Evolutionary conservation across 2,113 vertebrate genomes (phyloP).

Genomic region (Platichthys stellatus): DNA sequence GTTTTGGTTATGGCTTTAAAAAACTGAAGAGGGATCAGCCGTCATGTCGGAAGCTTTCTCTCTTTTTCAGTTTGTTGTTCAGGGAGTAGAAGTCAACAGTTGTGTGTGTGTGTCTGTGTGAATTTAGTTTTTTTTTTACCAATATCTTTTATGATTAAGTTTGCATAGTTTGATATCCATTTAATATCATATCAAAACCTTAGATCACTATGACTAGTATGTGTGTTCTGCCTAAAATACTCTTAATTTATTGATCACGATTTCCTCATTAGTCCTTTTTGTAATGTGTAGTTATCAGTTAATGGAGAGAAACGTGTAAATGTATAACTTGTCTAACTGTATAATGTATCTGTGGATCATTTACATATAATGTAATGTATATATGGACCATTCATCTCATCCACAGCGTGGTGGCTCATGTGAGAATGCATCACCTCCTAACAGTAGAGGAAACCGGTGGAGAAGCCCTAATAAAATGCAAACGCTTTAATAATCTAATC

Average conservation of each 20-base stretch:
- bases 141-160: too few relatives aligned
- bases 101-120: too few relatives aligned
- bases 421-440: neutral
- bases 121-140: too few relatives aligned
- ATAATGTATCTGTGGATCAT: neutral
- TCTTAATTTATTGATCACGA: neutral
- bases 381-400: neutral
- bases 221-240: neutral
- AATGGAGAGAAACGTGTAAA: neutral
- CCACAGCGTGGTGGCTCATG: neutral
- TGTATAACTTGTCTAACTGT: neutral
- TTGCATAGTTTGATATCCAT: too few relatives aligned
- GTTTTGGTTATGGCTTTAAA: neutral
- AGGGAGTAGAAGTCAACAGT: too few relatives aligned
- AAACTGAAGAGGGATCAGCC: too few relatives aligned
- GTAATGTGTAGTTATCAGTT: neutral
- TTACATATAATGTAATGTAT: too few relatives aligned
- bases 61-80: too few relatives aligned
- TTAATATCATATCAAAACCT: too few relatives aligned
- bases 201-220: too few relatives aligned
- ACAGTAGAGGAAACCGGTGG: neutral
- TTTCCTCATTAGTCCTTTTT: neutral
- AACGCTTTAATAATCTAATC: conserved; percentile 43
- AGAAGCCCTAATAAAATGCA: neutral
- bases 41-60: too few relatives aligned